Evolutionary conservation across 2,797 vertebrate species (phyloP).

Genomic region (Jordanella pulchra): DNA sequence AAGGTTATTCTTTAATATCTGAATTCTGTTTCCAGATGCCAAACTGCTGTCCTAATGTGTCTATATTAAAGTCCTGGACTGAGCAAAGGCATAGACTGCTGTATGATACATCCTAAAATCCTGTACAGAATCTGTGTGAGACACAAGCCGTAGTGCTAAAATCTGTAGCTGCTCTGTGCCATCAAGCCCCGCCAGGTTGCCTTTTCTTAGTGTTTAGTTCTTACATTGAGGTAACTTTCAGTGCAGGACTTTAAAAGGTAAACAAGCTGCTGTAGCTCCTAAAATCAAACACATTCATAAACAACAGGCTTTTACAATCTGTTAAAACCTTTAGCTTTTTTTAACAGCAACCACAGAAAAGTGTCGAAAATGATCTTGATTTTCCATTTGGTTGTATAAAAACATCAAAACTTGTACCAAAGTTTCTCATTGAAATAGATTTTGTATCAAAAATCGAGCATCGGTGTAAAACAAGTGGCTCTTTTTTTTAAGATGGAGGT

Average conservation of each 20-base stretch:
- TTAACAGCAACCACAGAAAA: neutral
- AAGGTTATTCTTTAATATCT: conserved; percentile 51
- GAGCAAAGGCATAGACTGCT: conserved; percentile 42
- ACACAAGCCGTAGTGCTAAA: conserved; percentile 42
- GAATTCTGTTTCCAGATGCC: conserved; percentile 58
- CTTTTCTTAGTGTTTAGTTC: conserved; percentile 53
- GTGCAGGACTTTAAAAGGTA: conserved; percentile 49
- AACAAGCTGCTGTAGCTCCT: conserved; percentile 54
- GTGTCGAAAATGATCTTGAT: conserved; percentile 11
- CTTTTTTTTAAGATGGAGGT: neutral
- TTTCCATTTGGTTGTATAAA: conserved; percentile 10
- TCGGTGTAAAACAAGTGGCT: neutral
- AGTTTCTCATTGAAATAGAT: conserved; percentile 2
- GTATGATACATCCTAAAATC: conserved; percentile 24
- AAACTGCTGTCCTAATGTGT: conserved; percentile 69
- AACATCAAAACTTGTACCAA: neutral
- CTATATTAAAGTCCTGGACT: conserved; percentile 42
- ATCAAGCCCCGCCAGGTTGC: conserved; percentile 56
- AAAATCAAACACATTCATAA: conserved; percentile 28
- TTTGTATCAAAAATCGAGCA: neutral
- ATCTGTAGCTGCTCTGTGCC: conserved; percentile 55
- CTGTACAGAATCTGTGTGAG: conserved; percentile 37
- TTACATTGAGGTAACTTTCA: conserved; percentile 36
- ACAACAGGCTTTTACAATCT: conserved; percentile 20
- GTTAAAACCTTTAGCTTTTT: conserved; percentile 8